Evolutionary conservation across 2,888 invertebrate genomes (phyloP).

Genomic region (Ochropleura leucogaster): DNA sequence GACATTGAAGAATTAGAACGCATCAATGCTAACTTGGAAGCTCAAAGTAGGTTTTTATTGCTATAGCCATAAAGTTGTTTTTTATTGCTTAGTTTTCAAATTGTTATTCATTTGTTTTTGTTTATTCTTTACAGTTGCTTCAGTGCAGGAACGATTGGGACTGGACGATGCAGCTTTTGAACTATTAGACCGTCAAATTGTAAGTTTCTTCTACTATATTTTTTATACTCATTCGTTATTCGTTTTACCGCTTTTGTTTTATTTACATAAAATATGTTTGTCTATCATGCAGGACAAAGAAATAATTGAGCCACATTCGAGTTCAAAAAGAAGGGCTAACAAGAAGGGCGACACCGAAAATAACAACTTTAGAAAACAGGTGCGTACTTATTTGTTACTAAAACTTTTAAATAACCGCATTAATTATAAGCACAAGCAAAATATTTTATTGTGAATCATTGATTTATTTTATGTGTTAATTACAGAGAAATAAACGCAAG

Average conservation of each 20-base stretch:
- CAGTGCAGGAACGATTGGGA: conserved; percentile 44
- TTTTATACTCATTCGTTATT: neutral
- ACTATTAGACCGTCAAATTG: conserved; percentile 22
- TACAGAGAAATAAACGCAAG: conserved; percentile 31
- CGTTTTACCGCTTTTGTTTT: neutral
- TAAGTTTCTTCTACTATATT: conserved; percentile 7
- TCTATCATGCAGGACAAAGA: conserved; percentile 5
- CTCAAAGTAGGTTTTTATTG: conserved; percentile 65
- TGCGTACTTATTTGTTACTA: neutral
- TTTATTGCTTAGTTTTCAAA: neutral
- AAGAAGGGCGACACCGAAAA: neutral
- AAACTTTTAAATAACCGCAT: neutral
- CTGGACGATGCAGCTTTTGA: conserved; percentile 34
- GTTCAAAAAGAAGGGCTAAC: neutral
- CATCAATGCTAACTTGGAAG: conserved; percentile 68
- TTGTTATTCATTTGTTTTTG: neutral
- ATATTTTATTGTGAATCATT: neutral
- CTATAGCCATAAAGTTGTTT: neutral
- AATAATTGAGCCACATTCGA: neutral
- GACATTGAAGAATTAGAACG: conserved; percentile 65
- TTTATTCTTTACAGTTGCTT: conserved; percentile 58
- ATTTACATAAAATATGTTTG: neutral
- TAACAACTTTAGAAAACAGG: neutral
- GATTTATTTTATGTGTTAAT: neutral
- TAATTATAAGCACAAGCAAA: too few relatives aligned